Evolutionary conservation across 2,797 vertebrate genomes (phyloP).

Genomic region (Staurois parvus): DNA sequence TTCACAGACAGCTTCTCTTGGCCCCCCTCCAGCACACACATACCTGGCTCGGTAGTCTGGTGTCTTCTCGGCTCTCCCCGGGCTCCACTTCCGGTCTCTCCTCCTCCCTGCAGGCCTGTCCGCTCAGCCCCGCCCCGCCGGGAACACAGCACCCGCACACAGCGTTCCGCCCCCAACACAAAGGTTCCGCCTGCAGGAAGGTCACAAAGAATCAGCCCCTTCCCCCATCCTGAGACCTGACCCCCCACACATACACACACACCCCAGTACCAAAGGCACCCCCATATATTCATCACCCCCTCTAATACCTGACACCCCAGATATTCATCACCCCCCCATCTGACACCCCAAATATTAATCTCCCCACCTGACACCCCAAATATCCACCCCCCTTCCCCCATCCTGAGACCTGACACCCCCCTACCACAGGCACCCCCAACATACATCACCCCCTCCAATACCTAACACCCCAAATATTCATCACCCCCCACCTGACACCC

Average conservation of each 20-base stretch:
- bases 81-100: conserved; percentile 57
- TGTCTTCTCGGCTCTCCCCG: conserved; percentile 26
- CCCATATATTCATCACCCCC: too few species aligned
- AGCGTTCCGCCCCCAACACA: conserved; percentile 50
- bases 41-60: conserved; percentile 1
- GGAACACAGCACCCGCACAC: conserved; percentile 30
- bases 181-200: conserved; percentile 47
- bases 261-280: too few species aligned
- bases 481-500: neutral
- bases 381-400: neutral
- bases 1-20: neutral
- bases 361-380: neutral
- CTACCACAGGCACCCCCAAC: too few species aligned
- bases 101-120: conserved; percentile 59
- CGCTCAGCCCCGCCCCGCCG: conserved; percentile 39
- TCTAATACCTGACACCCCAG: too few species aligned
- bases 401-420: too few species aligned
- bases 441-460: too few species aligned
- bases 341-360: too few species aligned
- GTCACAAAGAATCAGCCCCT: neutral
- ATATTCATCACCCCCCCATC: neutral
- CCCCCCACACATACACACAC: neutral
- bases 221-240: neutral
- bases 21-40: neutral
- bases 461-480: too few species aligned